phyloP scores from a whole-genome alignment of 2,113 vertebrate genomes.

The Aspiorhynchus laticeps region DNA sequence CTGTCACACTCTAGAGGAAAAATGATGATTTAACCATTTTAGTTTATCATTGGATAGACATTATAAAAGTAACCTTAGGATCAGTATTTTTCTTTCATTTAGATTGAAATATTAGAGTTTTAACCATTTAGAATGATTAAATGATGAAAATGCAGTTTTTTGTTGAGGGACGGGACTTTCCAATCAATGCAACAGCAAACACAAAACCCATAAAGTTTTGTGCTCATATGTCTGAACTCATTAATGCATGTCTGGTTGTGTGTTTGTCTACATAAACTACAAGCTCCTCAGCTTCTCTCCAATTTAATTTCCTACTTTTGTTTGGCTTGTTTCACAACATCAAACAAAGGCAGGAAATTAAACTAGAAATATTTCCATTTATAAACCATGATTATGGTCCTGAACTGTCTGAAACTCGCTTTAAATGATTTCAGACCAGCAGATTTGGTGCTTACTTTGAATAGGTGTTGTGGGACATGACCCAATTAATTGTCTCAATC shows the following conservation, averaged over 20 bases:
- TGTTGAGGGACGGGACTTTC: neutral
- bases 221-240: neutral
- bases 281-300: neutral
- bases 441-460: slow-evolving; percentile 7
- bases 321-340: neutral
- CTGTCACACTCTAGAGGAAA: neutral
- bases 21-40: neutral
- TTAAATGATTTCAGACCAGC: neutral
- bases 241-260: neutral
- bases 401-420: neutral
- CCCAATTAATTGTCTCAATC: neutral
- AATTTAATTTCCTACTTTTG: neutral
- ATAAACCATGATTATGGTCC: neutral
- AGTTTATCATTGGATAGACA: neutral
- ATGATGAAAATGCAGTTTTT: neutral
- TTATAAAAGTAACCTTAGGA: neutral
- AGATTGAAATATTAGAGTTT: neutral
- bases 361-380: neutral
- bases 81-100: neutral
- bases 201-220: slow-evolving; percentile 1
- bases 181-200: slow-evolving; percentile 18
- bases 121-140: neutral
- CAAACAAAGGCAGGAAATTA: slow-evolving; percentile 5
- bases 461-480: neutral
- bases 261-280: neutral